phyloP scores from a whole-genome alignment of 2,113 vertebrate species.

The Colius striatus region DNA sequence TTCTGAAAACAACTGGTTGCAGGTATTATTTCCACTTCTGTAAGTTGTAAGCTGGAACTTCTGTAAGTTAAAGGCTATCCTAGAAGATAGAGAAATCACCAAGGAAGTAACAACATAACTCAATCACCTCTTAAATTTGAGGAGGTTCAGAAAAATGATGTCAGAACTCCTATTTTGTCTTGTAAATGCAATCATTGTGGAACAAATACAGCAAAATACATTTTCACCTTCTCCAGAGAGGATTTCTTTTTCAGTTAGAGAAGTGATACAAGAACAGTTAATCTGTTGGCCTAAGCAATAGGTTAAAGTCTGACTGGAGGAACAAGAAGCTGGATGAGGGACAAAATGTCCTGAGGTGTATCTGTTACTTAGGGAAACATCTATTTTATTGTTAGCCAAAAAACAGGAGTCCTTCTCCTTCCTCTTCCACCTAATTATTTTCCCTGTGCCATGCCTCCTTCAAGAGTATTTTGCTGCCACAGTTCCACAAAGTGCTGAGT shows the following conservation, averaged over 20 bases:
- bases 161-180: background rate
- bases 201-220: background rate
- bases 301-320: background rate
- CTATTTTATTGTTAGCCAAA: constrained; percentile 14
- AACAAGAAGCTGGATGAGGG: background rate
- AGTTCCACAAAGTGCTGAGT: background rate
- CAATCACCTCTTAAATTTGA: background rate
- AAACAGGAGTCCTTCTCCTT: background rate
- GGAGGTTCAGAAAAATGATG: background rate
- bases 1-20: background rate
- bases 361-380: background rate
- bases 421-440: background rate
- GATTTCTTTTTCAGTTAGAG: background rate
- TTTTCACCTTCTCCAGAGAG: background rate
- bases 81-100: background rate
- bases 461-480: background rate
- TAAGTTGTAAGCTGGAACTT: too few species aligned
- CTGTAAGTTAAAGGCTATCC: background rate
- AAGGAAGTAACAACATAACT: background rate
- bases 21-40: background rate
- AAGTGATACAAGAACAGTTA: background rate
- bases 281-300: background rate
- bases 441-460: background rate
- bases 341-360: background rate
- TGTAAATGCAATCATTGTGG: background rate